phyloP scores from a whole-genome alignment of 2,113 vertebrate species.

The Tragulus kanchil region DNA sequence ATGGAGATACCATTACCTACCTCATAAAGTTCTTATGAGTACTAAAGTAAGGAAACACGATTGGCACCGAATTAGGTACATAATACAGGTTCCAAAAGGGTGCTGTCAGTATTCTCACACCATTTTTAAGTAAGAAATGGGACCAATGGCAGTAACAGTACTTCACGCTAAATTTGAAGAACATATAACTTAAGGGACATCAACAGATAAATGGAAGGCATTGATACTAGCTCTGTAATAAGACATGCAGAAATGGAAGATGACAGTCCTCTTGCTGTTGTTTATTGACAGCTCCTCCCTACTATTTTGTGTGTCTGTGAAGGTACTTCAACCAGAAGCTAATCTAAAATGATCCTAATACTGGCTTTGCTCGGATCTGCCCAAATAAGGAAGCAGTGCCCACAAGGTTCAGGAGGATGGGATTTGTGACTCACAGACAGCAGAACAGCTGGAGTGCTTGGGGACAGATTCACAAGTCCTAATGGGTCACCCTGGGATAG shows the following conservation, averaged over 20 bases:
- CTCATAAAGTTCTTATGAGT: neutral
- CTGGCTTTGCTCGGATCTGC: neutral
- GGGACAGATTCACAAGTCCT: accelerated
- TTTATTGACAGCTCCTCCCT: neutral
- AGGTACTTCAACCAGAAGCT: neutral
- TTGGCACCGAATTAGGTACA: neutral
- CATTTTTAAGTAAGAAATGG: neutral
- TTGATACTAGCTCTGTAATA: neutral
- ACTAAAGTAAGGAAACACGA: neutral
- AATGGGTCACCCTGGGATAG: neutral
- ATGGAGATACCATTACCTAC: neutral
- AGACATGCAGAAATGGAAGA: neutral
- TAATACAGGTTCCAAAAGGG: neutral
- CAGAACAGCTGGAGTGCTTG: neutral
- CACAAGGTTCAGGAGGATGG: neutral
- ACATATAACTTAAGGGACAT: neutral
- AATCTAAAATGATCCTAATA: too few relatives aligned
- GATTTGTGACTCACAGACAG: neutral
- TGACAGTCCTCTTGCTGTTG: neutral
- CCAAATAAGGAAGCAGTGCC: neutral
- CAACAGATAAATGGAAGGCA: neutral
- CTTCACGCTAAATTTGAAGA: neutral
- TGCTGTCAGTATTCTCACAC: neutral
- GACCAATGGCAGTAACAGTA: neutral
- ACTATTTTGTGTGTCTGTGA: neutral